Evolutionary conservation across 2,797 vertebrate species (phyloP).

Genomic region (Limosa lapponica): DNA sequence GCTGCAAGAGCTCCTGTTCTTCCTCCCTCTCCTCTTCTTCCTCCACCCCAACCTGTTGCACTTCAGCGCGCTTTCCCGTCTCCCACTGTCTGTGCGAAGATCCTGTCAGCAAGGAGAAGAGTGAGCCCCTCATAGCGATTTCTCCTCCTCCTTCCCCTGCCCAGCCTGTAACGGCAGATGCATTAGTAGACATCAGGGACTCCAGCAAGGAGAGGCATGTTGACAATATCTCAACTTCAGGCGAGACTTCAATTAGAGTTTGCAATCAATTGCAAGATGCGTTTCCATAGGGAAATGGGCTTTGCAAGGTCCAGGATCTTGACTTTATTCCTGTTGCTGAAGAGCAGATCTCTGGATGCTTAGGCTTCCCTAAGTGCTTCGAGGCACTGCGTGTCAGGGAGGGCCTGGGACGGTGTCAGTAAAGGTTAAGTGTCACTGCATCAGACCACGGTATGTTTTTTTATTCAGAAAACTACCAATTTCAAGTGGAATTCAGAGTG

Average conservation of each 20-base stretch:
- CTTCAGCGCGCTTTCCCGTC: accelerated
- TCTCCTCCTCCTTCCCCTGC: not conserved
- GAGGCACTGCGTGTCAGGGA: not conserved
- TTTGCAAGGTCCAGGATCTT: accelerated
- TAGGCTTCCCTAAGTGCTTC: not conserved
- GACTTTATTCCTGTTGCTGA: not conserved
- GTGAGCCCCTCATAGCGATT: accelerated
- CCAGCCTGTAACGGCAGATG: not conserved
- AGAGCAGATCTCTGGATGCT: not conserved
- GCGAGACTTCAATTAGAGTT: not conserved
- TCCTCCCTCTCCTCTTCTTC: not conserved
- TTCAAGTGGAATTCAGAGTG: not conserved
- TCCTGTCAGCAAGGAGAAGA: not conserved
- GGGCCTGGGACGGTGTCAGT: not conserved
- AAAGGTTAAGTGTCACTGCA: not conserved
- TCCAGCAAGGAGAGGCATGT: not conserved
- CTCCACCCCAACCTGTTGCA: not conserved
- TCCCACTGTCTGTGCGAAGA: not conserved
- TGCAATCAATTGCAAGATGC: not conserved
- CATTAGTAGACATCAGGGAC: not conserved
- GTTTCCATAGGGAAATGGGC: not conserved
- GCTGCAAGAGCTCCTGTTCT: not conserved
- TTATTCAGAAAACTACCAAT: not conserved
- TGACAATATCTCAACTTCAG: not conserved
- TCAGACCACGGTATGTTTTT: not conserved